phyloP scores from a whole-genome alignment of 2,888 invertebrate genomes.

The Suillia variegata region DNA sequence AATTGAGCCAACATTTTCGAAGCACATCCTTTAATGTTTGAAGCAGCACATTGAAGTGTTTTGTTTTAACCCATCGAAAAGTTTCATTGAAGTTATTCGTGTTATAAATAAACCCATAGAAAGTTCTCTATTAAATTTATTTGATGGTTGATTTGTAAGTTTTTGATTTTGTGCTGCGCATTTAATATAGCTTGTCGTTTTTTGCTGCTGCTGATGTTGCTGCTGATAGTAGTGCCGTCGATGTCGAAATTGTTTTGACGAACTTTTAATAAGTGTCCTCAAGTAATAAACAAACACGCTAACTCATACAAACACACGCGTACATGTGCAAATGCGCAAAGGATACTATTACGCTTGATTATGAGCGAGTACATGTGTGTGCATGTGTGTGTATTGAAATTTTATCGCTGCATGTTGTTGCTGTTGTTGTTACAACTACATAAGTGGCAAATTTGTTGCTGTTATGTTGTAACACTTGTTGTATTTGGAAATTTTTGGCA shows the following conservation, averaged over 20 bases:
- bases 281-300: conserved; percentile 25
- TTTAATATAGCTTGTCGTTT: background rate
- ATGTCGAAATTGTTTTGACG: conserved; percentile 34
- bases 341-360: conserved; percentile 11
- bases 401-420: conserved; percentile 10
- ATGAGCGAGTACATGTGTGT: conserved; percentile 15
- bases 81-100: too few relatives aligned
- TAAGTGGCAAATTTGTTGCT: conserved; percentile 46
- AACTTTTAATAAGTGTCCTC: conserved; percentile 39
- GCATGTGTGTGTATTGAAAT: conserved; percentile 7
- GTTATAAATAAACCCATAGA: too few relatives aligned
- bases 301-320: conserved; percentile 7
- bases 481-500: conserved; percentile 1
- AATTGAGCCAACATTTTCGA: too few relatives aligned
- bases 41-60: too few relatives aligned
- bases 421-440: conserved; percentile 29
- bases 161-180: conserved; percentile 4
- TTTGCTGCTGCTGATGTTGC: background rate
- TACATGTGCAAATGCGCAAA: conserved; percentile 5
- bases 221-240: background rate
- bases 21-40: too few relatives aligned
- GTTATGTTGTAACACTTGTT: conserved; percentile 17
- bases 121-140: too few relatives aligned
- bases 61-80: too few relatives aligned
- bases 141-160: too few relatives aligned